Evolutionary conservation across 2,113 vertebrate genomes (phyloP), one percentile per base, ranked within the genome.

Genomic region (Diglossa brunneiventris): DNA sequence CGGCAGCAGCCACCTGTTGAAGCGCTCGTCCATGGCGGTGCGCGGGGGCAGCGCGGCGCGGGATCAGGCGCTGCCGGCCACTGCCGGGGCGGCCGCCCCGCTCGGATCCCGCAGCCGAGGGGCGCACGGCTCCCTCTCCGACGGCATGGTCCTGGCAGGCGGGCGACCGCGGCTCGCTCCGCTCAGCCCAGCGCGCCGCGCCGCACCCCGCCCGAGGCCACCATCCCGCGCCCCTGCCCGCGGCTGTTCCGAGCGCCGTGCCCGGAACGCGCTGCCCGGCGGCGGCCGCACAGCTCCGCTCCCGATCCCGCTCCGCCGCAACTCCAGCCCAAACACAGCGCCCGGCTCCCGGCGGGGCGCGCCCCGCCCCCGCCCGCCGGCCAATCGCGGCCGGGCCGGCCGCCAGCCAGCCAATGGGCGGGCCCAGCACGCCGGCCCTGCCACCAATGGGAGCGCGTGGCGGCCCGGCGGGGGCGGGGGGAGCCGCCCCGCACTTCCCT

Each of bases 1-100:
- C 96, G 98, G 98, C 97, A 99, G 97, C 94, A 99, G 98, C 97
- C 99, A 98, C 98, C 99, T 99, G 96, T 98, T 98, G 98, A 98
- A 98, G 98, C 98, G 98, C 79, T 99, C 99, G 97, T 99, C 99
- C 99, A 99, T 99, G 97, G 97, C 91, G 91, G n/a, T 98, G 81
- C 77, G 56, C 61, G 42, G 89, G 49, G 49, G 13, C 73, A 52
- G 55, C 74, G 96, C 81, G 96, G 63, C 33, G 58, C 94, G 84
- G 72, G 91, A 74, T 92, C 15, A 94, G 49, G 94, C 70, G 55
- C 91, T 72, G 64, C 80, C 63, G 27, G 76, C 49, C 64, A 88
- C 73, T 50, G 46, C 7, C 64, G 21, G 49, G 68, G 49, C 49
- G 20, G 28, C 68, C 49, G 49, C 35, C 35, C 68, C 27, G 49